These are phyloP conservation scores for Oscheius sp. DNA, from an alignment of 2,888 invertebrate species.

Conservation along the genomic window DNA sequence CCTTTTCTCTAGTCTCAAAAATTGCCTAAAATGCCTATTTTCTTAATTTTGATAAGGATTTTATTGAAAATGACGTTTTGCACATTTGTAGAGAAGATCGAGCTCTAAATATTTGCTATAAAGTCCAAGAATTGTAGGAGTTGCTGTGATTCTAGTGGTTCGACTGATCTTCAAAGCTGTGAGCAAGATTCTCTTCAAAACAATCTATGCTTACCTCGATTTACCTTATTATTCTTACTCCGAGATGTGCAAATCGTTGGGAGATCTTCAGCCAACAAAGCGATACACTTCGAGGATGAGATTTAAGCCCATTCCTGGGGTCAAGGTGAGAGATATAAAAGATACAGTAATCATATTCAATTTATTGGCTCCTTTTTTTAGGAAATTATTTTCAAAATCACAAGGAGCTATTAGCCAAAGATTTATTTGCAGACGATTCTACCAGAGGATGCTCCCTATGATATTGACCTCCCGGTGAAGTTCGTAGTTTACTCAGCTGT, in stretches of 20 bases:
- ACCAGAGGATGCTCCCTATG: conserved; percentile 43
- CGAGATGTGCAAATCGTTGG: conserved; percentile 34
- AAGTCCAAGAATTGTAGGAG: conserved; percentile 19
- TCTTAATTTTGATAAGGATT: no score
- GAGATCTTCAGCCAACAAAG: conserved; percentile 43
- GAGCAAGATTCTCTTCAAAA: conserved; percentile 22
- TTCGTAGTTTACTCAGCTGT: conserved; percentile 41
- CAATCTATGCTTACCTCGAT: conserved; percentile 32
- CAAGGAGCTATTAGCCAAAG: neutral
- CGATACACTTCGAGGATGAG: conserved; percentile 42
- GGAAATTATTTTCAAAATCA: neutral
- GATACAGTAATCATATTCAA: no score
- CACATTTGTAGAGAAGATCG: no score
- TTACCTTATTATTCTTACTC: conserved; percentile 46
- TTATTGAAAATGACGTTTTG: no score
- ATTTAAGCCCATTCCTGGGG: conserved; percentile 36
- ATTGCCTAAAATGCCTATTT: no score
- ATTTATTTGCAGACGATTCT: conserved; percentile 20
- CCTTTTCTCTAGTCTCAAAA: neutral
- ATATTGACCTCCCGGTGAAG: conserved; percentile 47
- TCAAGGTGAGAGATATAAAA: conserved; percentile 34
- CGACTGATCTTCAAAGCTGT: conserved; percentile 35
- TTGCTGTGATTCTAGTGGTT: conserved; percentile 25
- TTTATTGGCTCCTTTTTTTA: no score
- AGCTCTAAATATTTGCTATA: neutral